These are phyloP conservation scores for Setipinna tenuifilis DNA, from an alignment of 2,797 vertebrate genomes.

Conservation along the genomic window DNA sequence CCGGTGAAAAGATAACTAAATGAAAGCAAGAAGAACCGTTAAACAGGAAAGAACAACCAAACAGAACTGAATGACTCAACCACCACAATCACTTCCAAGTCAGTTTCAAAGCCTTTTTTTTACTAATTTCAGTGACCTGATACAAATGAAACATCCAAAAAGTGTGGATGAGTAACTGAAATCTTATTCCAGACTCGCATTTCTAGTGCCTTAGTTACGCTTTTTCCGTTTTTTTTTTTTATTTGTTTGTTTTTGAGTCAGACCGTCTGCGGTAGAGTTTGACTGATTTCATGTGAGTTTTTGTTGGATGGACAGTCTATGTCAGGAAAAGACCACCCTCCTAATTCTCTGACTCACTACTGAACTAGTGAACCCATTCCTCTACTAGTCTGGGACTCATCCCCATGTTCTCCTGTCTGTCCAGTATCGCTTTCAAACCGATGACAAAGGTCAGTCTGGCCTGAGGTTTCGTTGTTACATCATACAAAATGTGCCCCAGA, in stretches of 20 bases:
- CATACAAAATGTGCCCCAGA: background rate
- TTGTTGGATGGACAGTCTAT: background rate
- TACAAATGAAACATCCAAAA: background rate
- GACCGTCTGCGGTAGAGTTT: background rate
- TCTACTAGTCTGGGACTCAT: background rate
- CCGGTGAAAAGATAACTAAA: conserved; percentile 27
- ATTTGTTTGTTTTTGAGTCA: background rate
- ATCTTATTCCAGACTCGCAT: background rate
- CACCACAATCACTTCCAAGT: background rate
- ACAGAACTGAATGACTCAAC: background rate
- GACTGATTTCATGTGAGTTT: background rate
- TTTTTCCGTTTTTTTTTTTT: too few relatives aligned
- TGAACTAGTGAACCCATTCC: background rate
- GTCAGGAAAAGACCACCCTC: background rate
- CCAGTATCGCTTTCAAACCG: background rate
- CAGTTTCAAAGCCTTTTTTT: background rate
- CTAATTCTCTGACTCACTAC: background rate
- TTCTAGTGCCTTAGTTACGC: background rate
- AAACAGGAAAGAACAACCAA: background rate
- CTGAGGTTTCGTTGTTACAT: background rate
- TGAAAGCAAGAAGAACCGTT: background rate
- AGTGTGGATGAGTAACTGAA: background rate
- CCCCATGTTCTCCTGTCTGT: background rate
- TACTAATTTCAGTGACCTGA: background rate
- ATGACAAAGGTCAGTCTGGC: background rate